Conservation (phyloP, 2,888 invertebrate species). For the Mongoloraphidia duomilia region DNA sequence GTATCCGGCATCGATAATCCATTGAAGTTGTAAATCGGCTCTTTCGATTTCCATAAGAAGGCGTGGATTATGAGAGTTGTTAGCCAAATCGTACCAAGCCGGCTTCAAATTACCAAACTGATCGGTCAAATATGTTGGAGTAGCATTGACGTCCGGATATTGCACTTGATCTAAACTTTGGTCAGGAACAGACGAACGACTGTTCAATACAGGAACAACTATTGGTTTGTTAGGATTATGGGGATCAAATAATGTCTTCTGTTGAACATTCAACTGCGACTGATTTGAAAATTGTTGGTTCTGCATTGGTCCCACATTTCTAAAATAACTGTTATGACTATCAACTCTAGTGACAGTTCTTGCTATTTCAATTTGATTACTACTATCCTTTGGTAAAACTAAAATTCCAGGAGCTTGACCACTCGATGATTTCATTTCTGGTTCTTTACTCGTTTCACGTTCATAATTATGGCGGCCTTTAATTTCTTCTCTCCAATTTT, state of each 20-base stretch:
- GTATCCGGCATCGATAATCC: conserved; percentile 42
- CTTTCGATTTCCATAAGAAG: conserved; percentile 49
- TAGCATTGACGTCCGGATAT: not conserved
- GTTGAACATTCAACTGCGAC: conserved; percentile 16
- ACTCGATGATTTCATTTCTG: not conserved
- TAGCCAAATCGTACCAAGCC: conserved; percentile 35
- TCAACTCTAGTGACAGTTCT: too few relatives aligned
- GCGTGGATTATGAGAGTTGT: not conserved
- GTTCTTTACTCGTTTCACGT: conserved; percentile 5
- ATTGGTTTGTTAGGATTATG: conserved; percentile 58
- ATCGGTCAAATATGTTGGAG: conserved; percentile 26
- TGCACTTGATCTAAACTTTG: not conserved
- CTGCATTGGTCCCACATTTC: conserved; percentile 1
- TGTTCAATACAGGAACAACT: conserved; percentile 41
- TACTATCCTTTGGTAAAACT: conserved; percentile 21
- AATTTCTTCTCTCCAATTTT: conserved; percentile 30
- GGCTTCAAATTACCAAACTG: conserved; percentile 37
- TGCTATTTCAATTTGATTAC: too few relatives aligned
- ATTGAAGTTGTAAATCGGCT: conserved; percentile 52
- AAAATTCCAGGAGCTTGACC: conserved; percentile 21
- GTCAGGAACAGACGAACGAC: conserved; percentile 22
- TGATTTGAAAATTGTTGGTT: conserved; percentile 8
- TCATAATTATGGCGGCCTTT: conserved; percentile 18
- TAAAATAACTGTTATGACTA: not conserved
- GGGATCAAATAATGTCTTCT: conserved; percentile 44